Evolutionary conservation across 2,888 invertebrate genomes (phyloP), one percentile per base, ranked within the genome.

Genomic region (Smittia sp.): DNA sequence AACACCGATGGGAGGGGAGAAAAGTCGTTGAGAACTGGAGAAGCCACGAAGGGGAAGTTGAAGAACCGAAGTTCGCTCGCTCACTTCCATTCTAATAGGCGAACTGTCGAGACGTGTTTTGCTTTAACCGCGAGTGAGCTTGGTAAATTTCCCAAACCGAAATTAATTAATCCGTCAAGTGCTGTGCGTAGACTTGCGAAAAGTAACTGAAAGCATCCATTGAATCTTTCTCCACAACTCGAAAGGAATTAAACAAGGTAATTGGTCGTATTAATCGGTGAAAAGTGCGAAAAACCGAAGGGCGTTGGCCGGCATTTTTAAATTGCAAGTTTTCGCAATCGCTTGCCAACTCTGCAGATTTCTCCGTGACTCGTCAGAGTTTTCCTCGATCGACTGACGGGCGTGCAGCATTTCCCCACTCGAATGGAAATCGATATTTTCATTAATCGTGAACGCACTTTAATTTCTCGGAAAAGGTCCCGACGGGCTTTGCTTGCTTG

Each of bases 251-350:
- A 15, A 25, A 69, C 7, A 68, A 69, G 69, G 69, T 69, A 69
- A 41, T 27, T 18, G 13, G n/a, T 1, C 6, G n/a, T n/a, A 4
- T 69, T 69, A 27, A 24, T 9, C 18, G 24, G 27, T 24, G 9
- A 25, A 69, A 27, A 18, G 25, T 27, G 9, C 25, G 27, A 32
- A 32, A 54, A 54, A 15, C 22, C 7, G 22, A 13, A 27, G 69
- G 69, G 69, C 69, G 69, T 69, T 69, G 69, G 52, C 69, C 69
- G 69, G 69, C 69, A 41, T 54, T 27, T 52, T 54, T 32, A 1
- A 32, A 18, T 0, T 27, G 15, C 46, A 41, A 27, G 20, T 54
- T 32, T 27, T 41, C n/a, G 69, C 32, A 54, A 52, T 32, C 32
- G 9, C 9, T 9, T 32, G 32, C 32, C 32, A 32, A 32, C 32